Base-by-base conservation (phyloP, 2,888 invertebrate species). In the Drosophila austrosaltans region DNA sequence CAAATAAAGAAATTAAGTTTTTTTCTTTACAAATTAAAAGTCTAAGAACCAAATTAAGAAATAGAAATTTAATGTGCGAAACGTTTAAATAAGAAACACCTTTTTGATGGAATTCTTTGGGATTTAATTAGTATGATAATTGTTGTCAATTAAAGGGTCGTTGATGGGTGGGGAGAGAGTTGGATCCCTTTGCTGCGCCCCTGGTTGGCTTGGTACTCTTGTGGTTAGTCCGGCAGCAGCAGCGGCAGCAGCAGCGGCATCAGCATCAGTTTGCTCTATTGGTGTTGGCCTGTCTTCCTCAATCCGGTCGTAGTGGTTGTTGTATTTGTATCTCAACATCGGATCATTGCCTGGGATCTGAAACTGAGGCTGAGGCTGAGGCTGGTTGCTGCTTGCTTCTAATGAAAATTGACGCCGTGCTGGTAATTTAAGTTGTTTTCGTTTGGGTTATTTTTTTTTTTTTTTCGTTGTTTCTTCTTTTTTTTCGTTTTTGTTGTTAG, bases 351-450 rank as follows among this genome's bases (percentile, higher is more conserved):
- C 62, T 53, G 42, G 53, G 56, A 39, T 58, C 64, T 64, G 42
- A 36, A 36, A 36, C 36, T 36, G 36, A 36, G 36, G 36, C 36
- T 36, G 36, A 10, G 20, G 36, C 56, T 56, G 59, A 3, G 42
- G 25, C 59, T 59, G 59, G 71, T 69, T 81, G 82, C 79, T 82
- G 82, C 79, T 82, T 81, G 66, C 77, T 84, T 84, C 89, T 84
- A 89, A 89, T 84, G 84, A 84, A 84, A 84, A 89, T 79, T 84
- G 89, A 84, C 86, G 89, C 84, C 87, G 84, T 77, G 77, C 69
- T 84, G 82, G 84, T 88, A 88, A 84, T 84, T 87, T 87, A 83
- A 84, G 84, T 87, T 83, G 75, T 84, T 83, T 82, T 82, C 59
- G 73, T 79, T 85, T 72, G 68, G 72, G 65, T 69, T 69, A 75